Base-by-base conservation (phyloP, 2,113 vertebrate genomes). In the Phocoena phocoena region DNA sequence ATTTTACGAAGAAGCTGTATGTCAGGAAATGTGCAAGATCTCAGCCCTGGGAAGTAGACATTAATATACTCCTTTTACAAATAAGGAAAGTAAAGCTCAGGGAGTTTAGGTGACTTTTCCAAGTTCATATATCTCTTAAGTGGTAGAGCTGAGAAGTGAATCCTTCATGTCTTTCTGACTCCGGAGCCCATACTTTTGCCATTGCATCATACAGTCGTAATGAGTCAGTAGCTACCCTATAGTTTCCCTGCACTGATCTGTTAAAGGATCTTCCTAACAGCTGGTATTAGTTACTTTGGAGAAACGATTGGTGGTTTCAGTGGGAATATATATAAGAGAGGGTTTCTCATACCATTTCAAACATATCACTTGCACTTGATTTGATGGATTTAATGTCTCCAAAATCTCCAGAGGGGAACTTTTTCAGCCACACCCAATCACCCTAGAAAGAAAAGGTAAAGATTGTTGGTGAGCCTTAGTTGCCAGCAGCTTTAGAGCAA, bases 341-440 rank as follows among this genome's bases (percentile, higher is more conserved):
- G 4, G 4, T 63, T 89, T 96, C 38, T 95, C 93, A 71, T 96
- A 97, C 95, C 90, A 92, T 92, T 97, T 97, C 90, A 90, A 96
- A 97, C 26, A 95, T 70, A 80, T 95, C 71, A 68, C 88, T 97
- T 96, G 88, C 93, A 68, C 77, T 96, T 50, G 91, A 97, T 95
- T 97, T 88, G 47, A 98, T 62, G 58, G 38, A 96, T 23, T 95
- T 97, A 90, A 96, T 20, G 68, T 97, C 77, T 76, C 95, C 96
- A 96, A 97, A 97, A 93, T 95, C 88, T 97, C 96, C 96, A 91
- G 62, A 82, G 12, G 95, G 91, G 6, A 97, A 44, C 55, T 97
- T 97, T 95, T 97, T 97, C 88, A 97, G 82, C 91, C 96, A 96
- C 31, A 97, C 73, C 85, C 93, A 95, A 53, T 97, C 93, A 88